These are phyloP conservation scores for Eilema sororculum DNA, from an alignment of 2,888 invertebrate genomes.

Conservation along the genomic window DNA sequence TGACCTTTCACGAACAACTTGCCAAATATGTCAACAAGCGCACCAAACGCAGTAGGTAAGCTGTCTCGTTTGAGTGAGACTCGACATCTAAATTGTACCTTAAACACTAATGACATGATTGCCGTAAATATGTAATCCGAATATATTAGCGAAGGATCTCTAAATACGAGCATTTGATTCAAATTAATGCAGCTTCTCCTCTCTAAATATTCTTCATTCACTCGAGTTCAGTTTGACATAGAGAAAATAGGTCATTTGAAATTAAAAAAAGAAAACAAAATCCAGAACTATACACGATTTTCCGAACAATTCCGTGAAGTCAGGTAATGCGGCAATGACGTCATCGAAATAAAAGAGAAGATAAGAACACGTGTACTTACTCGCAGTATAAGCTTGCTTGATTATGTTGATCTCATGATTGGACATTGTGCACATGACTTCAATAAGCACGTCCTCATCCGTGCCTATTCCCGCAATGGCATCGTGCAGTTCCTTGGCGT, in stretches of 20 bases:
- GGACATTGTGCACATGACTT: slow-evolving; percentile 95
- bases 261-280: too few relatives aligned
- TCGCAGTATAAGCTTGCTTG: slow-evolving; percentile 91
- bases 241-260: too few relatives aligned
- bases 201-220: not conserved
- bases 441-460: slow-evolving; percentile 94
- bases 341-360: not conserved
- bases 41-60: too few relatives aligned
- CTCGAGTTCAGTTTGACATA: not conserved
- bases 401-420: slow-evolving; percentile 94
- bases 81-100: too few relatives aligned
- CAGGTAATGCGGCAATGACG: not conserved
- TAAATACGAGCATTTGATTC: not conserved
- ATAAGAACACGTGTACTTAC: slow-evolving; percentile 86
- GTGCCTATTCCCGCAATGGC: slow-evolving; percentile 95
- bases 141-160: not conserved
- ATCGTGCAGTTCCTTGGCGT: slow-evolving; percentile 93
- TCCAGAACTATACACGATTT: not conserved
- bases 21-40: too few relatives aligned
- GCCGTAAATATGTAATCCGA: not conserved
- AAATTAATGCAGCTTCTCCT: not conserved
- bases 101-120: too few relatives aligned
- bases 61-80: too few relatives aligned
- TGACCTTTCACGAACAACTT: too few relatives aligned
- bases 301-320: not conserved